Conservation (phyloP, 2,888 invertebrate genomes). For the Limenitis camilla region DNA sequence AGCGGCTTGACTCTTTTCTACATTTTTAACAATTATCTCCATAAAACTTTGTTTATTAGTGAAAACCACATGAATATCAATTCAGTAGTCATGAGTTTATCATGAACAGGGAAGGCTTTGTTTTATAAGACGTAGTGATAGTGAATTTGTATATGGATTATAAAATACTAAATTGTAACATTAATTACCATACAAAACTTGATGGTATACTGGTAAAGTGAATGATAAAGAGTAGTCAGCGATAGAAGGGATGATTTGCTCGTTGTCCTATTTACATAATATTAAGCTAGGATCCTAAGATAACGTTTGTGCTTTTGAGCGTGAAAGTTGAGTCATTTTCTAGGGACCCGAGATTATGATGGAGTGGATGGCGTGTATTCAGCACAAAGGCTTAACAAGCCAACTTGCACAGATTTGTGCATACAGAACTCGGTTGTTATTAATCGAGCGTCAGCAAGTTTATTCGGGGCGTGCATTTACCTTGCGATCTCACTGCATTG, state of each 20-base stretch:
- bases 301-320: slow-evolving; percentile 11
- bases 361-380: slow-evolving; percentile 29
- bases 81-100: too few relatives aligned
- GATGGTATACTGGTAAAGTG: slow-evolving; percentile 9
- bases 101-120: too few relatives aligned
- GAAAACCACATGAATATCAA: too few relatives aligned
- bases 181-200: slow-evolving; percentile 24
- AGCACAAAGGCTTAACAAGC: slow-evolving; percentile 53
- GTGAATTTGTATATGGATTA: too few relatives aligned
- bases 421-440: slow-evolving; percentile 46
- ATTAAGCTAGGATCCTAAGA: slow-evolving; percentile 10
- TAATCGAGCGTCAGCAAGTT: slow-evolving; percentile 50
- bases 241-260: slow-evolving; percentile 13
- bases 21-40: too few relatives aligned
- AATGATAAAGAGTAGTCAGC: slow-evolving; percentile 11
- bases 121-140: too few relatives aligned
- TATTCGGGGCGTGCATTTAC: slow-evolving; percentile 34
- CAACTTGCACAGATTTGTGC: slow-evolving; percentile 49
- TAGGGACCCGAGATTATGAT: slow-evolving; percentile 20
- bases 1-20: too few relatives aligned
- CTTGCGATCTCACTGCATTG: slow-evolving; percentile 30
- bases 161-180: slow-evolving; percentile 30
- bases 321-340: slow-evolving; percentile 16
- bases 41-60: too few relatives aligned
- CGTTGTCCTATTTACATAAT: slow-evolving; percentile 10